Conservation (phyloP, 2,113 vertebrate species). For the Rhineura floridana region DNA sequence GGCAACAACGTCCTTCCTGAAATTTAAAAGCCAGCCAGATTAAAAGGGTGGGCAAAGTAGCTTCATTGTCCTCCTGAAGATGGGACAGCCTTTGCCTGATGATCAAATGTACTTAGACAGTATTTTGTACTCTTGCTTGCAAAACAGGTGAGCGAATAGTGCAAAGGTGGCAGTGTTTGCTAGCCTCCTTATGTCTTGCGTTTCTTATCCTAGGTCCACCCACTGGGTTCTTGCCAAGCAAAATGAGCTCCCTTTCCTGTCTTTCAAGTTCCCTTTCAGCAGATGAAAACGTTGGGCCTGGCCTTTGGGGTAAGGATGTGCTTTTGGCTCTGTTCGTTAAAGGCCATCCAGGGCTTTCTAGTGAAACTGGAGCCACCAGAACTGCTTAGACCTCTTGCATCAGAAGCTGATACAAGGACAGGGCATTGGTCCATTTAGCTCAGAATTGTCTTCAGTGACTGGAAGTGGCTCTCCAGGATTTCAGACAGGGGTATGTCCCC, state of each 20-base stretch:
- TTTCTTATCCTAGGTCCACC: neutral
- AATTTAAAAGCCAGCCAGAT: neutral
- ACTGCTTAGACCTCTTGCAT: too few species aligned
- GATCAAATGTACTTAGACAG: too few species aligned
- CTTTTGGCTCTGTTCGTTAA: neutral
- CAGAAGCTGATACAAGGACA: too few species aligned
- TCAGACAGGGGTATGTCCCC: too few species aligned
- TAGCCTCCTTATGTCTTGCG: neutral
- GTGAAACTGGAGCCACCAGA: neutral
- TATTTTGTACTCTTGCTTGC: too few species aligned
- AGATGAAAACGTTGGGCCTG: accelerated
- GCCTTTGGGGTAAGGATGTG: constrained; percentile 50
- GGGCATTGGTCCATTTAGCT: too few species aligned
- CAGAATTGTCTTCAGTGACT: too few species aligned
- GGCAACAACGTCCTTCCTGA: neutral
- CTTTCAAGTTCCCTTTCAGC: accelerated
- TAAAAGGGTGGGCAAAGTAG: neutral
- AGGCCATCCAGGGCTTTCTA: neutral
- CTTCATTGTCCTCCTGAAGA: too few species aligned
- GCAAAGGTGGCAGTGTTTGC: neutral
- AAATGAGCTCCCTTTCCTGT: neutral
- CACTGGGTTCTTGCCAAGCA: neutral
- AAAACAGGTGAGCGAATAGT: neutral
- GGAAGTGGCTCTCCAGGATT: too few species aligned
- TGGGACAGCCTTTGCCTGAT: too few species aligned